Base-by-base conservation (phyloP, 2,888 invertebrate species). In the Rhabditophanes sp. region DNA sequence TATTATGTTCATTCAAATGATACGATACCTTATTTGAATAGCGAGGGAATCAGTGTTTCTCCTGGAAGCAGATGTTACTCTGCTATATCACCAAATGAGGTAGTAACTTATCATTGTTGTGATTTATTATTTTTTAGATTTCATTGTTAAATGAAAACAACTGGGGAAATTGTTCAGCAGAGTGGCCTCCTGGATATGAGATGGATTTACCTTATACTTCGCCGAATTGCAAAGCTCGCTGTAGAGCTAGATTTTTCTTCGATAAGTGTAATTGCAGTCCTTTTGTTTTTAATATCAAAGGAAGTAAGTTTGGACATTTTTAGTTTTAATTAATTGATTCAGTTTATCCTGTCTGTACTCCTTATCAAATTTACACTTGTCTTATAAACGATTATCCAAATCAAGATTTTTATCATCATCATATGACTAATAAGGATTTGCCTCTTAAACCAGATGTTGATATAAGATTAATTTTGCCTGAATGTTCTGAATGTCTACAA, bases 31-130 rank as follows among this genome's bases (percentile, higher is more conserved):
- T 50, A 49, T 24, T 25, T 59, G 3, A 35, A 48, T 5, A 49
- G 48, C 6, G 57, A 61, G 36, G 60, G 59, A 1, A 56, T 58
- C 25, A 51, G 49, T 33, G 60, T 61, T 3, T 53, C 52, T 5
- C 56, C 58, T 4, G 54, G 53, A 2, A 30, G 40, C 17, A 38
- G 42, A 7, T 46, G 48, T 16, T 57, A 53, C 32, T 50, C 58
- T 6, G 52, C 53, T 1, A 37, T 57, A 14, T 46, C 46, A 16
- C 49, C 50, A 4, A 44, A 36, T 3, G 36, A 41, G 33, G 53
- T 53, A 5, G n/a, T n/a, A n/a, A 22, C n/a, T 22, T 22, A n/a
- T 9, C 9, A 9, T 22, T 22, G 9, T 22, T n/a, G 9, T 22
- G n/a, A n/a, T n/a, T n/a, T n/a, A n/a, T n/a, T n/a, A n/a, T n/a